A percentile compares a stretch with the other conserved stretches of the same genome.
phyloP scores from a whole-genome alignment of 1,140 invertebrate species.

The Leptoteleia sp. region DNA sequence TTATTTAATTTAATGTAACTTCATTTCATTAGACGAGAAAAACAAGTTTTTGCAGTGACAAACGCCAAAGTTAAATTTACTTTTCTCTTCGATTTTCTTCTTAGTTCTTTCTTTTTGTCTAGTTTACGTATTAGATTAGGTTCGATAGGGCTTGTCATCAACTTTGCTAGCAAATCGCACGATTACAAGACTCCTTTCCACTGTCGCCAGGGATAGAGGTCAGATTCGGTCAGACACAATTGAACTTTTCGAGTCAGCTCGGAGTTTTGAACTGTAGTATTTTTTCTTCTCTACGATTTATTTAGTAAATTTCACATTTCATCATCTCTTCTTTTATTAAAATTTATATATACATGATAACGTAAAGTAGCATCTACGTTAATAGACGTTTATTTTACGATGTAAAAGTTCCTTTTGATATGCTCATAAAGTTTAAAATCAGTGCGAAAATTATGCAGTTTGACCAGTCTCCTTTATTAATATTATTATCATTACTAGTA shows the following conservation, averaged over 20 bases:
- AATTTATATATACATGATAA: too few relatives aligned
- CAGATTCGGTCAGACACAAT: constrained; percentile 51
- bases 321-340: too few relatives aligned
- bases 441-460: too few relatives aligned
- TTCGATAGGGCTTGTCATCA: constrained; percentile 33
- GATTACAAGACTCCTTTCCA: constrained; percentile 9
- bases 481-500: too few relatives aligned
- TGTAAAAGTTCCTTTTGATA: too few relatives aligned
- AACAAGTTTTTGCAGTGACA: constrained; percentile 9
- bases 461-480: too few relatives aligned
- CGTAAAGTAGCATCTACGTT: too few relatives aligned
- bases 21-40: too few relatives aligned
- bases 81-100: constrained; percentile 1
- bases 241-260: constrained; percentile 4
- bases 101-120: constrained; percentile 9
- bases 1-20: too few relatives aligned
- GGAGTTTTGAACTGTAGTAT: too few relatives aligned
- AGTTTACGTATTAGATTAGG: constrained; percentile 19
- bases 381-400: too few relatives aligned
- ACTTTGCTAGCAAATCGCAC: constrained; percentile 17
- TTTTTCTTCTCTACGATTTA: constrained; percentile 10
- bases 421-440: too few relatives aligned
- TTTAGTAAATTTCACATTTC: constrained; percentile 3
- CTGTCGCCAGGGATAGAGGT: constrained; percentile 29
- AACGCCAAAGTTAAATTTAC: constrained; percentile 4